Conservation (phyloP, 2,888 invertebrate genomes). For the Crepidodera aurea region DNA sequence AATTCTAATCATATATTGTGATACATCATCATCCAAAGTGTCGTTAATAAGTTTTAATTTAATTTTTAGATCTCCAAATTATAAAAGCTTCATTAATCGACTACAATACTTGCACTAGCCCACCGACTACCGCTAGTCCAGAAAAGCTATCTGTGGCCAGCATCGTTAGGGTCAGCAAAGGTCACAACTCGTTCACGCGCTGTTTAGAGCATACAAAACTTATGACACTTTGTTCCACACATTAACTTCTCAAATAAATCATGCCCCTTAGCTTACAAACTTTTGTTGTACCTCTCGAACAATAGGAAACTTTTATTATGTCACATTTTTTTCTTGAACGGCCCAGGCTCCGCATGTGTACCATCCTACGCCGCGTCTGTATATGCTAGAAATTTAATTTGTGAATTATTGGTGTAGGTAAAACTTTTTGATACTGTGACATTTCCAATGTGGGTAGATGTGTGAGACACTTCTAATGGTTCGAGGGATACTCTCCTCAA, state of each 20-base stretch:
- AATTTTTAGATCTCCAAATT: too few species aligned
- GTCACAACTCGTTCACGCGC: slow-evolving; percentile 42
- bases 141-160: slow-evolving; percentile 35
- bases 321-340: slow-evolving; percentile 28
- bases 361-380: slow-evolving; percentile 23
- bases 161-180: slow-evolving; percentile 31
- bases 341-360: slow-evolving; percentile 18
- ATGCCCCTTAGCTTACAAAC: slow-evolving; percentile 36
- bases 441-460: slow-evolving; percentile 16
- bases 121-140: slow-evolving; percentile 8
- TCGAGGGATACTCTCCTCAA: slow-evolving; percentile 3
- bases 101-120: too few species aligned
- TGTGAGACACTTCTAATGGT: slow-evolving; percentile 9
- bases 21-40: too few species aligned
- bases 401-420: slow-evolving; percentile 31
- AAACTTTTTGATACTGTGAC: slow-evolving; percentile 14
- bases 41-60: too few species aligned
- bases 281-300: slow-evolving; percentile 32
- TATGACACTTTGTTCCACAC: slow-evolving; percentile 45
- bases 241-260: slow-evolving; percentile 46
- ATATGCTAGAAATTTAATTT: slow-evolving; percentile 26
- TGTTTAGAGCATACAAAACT: slow-evolving; percentile 42
- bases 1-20: too few species aligned
- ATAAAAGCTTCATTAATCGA: too few species aligned
- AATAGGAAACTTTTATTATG: slow-evolving; percentile 37